These are phyloP conservation scores for Protophormia terraenovae DNA, from an alignment of 2,888 invertebrate species.

Conservation along the genomic window DNA sequence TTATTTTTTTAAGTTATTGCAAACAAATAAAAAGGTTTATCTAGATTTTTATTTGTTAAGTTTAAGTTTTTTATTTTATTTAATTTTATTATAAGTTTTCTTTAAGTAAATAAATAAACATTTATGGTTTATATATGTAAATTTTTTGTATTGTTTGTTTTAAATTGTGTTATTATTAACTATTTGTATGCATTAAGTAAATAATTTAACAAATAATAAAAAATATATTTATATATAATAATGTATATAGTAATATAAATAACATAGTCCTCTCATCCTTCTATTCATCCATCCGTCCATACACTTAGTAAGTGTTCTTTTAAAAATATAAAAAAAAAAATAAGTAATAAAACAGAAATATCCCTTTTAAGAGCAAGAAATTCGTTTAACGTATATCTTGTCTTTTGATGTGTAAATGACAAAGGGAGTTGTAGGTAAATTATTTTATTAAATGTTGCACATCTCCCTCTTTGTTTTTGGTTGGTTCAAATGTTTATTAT, in stretches of 20 bases:
- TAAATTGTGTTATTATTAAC: conserved; percentile 15
- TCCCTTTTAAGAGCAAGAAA: neutral
- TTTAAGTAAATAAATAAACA: conserved; percentile 45
- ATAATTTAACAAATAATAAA: conserved; percentile 28
- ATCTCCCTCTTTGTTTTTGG: neutral
- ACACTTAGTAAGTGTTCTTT: neutral
- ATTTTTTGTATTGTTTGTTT: conserved; percentile 1
- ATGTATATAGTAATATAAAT: conserved; percentile 18
- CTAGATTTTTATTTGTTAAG: conserved; percentile 4
- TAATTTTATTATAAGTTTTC: neutral
- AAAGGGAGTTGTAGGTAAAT: neutral
- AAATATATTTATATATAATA: conserved; percentile 14
- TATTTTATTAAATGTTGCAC: neutral
- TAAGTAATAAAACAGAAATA: neutral
- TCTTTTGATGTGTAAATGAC: neutral
- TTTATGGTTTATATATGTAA: conserved; percentile 10
- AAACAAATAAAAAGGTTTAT: neutral
- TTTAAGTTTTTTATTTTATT: neutral
- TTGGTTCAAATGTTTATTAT: neutral
- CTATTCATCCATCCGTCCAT: too few species aligned
- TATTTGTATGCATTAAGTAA: conserved; percentile 10
- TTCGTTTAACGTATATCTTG: neutral
- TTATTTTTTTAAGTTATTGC: neutral
- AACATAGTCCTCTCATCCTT: conserved; percentile 1
- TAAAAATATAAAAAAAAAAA: neutral